Conservation (phyloP, 2,113 vertebrate species). For the Pygoscelis antarcticus region DNA sequence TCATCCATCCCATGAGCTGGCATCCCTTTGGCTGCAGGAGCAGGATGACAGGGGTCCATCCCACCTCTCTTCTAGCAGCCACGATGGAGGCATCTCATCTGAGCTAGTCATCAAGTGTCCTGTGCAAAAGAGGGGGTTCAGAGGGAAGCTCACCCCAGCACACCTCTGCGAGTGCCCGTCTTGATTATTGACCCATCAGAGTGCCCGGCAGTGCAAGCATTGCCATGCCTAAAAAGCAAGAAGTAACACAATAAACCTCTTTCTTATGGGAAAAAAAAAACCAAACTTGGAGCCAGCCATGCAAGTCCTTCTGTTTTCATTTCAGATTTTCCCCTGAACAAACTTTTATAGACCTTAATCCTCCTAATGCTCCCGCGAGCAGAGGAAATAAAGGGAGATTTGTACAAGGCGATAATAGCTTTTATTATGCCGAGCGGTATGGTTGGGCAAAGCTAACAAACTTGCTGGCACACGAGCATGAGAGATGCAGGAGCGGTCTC, state of each 20-base stretch:
- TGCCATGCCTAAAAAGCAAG: neutral
- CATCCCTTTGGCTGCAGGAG: neutral
- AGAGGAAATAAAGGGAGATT: neutral
- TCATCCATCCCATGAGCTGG: neutral
- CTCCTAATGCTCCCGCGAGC: neutral
- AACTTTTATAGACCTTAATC: neutral
- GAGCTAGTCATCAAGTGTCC: neutral
- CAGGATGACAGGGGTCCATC: accelerated
- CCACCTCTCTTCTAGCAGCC: neutral
- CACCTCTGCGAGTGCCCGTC: neutral
- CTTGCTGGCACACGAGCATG: neutral
- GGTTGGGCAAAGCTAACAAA: neutral
- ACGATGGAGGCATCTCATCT: neutral
- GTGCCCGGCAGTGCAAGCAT: accelerated
- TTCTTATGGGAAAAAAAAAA: neutral
- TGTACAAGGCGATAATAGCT: neutral
- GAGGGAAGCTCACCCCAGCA: neutral
- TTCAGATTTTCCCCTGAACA: neutral
- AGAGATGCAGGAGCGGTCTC: neutral
- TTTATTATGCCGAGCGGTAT: neutral
- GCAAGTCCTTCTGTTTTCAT: neutral
- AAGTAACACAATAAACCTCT: neutral
- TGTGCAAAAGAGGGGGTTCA: neutral
- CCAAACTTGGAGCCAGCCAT: neutral
- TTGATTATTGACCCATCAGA: neutral